phyloP scores from a whole-genome alignment of 2,888 invertebrate genomes.

The Lepidochitona cinerea region DNA sequence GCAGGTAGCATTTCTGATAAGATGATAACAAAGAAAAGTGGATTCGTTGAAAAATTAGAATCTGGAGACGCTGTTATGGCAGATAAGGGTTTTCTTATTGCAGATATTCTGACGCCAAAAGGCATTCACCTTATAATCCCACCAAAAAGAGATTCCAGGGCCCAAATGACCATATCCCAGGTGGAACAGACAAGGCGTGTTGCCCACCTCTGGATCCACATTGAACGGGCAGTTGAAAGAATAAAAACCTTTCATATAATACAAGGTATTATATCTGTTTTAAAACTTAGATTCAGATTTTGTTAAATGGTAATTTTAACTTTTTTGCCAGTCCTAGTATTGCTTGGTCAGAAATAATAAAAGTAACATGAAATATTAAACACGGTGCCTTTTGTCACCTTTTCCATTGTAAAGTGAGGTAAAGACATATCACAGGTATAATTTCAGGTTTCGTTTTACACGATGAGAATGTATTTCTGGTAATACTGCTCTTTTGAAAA shows the following conservation, averaged over 20 bases:
- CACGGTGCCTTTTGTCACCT: no score
- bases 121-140: slow-evolving; percentile 17
- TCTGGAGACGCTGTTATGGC: slow-evolving; percentile 28
- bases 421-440: no score
- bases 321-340: no score
- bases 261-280: not conserved
- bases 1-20: slow-evolving; percentile 25
- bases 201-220: not conserved
- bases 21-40: slow-evolving; percentile 14
- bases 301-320: no score
- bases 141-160: slow-evolving; percentile 1
- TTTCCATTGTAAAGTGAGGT: no score
- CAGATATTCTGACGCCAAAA: slow-evolving; percentile 14
- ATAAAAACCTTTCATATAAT: slow-evolving; percentile 2
- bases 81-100: slow-evolving; percentile 28
- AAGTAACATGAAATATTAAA: no score
- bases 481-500: not conserved
- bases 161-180: not conserved
- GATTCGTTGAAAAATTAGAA: slow-evolving; percentile 23
- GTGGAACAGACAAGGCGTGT: not conserved
- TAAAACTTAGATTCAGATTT: no score
- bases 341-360: no score
- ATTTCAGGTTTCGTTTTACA: not conserved
- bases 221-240: not conserved
- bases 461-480: not conserved